Conservation (phyloP, 2,888 invertebrate species). For the Griposia aprilina region DNA sequence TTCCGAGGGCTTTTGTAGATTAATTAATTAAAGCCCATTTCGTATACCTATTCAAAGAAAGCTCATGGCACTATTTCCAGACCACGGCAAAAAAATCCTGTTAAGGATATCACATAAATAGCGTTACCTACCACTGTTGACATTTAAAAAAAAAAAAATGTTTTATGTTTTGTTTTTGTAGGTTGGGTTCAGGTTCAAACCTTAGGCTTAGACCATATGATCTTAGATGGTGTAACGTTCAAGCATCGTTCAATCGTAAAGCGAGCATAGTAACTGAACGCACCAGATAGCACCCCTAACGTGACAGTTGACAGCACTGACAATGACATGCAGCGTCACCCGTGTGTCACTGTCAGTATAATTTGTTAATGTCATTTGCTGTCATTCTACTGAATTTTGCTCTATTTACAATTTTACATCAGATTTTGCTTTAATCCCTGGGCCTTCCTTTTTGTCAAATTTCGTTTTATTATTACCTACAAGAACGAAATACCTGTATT, state of each 20-base stretch:
- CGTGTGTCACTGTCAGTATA: slow-evolving; percentile 13
- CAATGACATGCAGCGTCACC: neutral
- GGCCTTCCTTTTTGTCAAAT: neutral
- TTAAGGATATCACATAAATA: neutral
- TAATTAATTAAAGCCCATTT: neutral
- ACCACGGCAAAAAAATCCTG: neutral
- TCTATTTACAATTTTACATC: neutral
- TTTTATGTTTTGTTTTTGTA: neutral
- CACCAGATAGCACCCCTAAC: neutral
- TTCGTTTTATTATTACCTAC: neutral
- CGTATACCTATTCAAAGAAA: neutral
- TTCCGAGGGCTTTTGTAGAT: neutral
- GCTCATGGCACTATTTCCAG: neutral
- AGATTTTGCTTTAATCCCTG: too few species aligned
- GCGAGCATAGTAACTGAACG: neutral
- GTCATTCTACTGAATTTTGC: neutral
- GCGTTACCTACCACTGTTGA: neutral
- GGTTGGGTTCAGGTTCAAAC: neutral
- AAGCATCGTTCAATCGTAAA: neutral
- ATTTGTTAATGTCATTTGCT: too few species aligned
- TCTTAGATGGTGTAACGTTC: neutral
- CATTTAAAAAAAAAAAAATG: neutral
- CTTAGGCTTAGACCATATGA: neutral
- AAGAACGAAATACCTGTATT: neutral
- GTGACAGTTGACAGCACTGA: neutral